Conservation (phyloP, 2,888 invertebrate genomes). For the Eustalomyia histrio region DNA sequence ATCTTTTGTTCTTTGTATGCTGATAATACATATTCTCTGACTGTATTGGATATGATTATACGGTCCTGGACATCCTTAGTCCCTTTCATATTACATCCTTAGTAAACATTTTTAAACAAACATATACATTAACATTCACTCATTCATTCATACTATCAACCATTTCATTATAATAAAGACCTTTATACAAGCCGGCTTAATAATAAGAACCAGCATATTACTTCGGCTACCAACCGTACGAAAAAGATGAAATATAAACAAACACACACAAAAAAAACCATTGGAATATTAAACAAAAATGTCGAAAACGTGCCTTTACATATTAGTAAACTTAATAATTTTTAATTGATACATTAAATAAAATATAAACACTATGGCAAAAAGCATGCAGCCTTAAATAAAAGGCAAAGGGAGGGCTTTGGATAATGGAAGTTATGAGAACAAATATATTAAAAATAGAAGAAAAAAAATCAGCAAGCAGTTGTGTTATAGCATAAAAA, state of each 20-base stretch:
- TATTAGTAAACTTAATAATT: conserved; percentile 79
- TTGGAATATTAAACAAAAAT: conserved; percentile 37
- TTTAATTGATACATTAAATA: conserved; percentile 80
- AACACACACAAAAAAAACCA: conserved; percentile 46
- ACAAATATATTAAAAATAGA: background rate
- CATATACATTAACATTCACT: conserved; percentile 20
- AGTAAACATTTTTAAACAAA: conserved; percentile 26
- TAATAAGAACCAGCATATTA: conserved; percentile 11
- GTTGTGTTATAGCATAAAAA: conserved; percentile 10
- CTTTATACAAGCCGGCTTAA: conserved; percentile 59
- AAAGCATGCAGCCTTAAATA: conserved; percentile 18
- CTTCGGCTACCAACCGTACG: conserved; percentile 10
- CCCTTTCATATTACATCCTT: conserved; percentile 24
- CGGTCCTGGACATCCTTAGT: conserved; percentile 11
- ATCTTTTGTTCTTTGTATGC: conserved; percentile 50
- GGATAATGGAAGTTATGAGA: background rate
- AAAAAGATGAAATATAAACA: conserved; percentile 30
- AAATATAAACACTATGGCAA: conserved; percentile 68
- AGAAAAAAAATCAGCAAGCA: background rate
- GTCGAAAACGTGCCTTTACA: conserved; percentile 76
- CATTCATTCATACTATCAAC: conserved; percentile 2
- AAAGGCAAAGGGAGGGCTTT: conserved; percentile 18
- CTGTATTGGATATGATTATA: background rate
- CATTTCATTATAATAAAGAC: conserved; percentile 64
- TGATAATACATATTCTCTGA: conserved; percentile 25